Evolutionary conservation across 2,113 vertebrate species (phyloP), one percentile per base, ranked within the genome.

Genomic region (Rhabdornis inornatus): DNA sequence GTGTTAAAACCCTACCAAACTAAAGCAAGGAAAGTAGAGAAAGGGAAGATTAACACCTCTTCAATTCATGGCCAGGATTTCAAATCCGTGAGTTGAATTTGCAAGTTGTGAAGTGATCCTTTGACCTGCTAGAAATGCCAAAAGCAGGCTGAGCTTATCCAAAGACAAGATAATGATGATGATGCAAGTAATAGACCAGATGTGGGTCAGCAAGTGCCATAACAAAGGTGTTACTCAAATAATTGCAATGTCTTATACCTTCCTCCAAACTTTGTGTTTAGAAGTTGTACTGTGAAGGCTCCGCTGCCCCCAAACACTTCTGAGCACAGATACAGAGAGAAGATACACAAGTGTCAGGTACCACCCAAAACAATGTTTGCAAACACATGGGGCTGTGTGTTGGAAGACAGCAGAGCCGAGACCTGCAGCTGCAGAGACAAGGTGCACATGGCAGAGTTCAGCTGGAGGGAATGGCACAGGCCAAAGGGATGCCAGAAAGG

Each of bases 231-330:
- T n/a, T 57, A 80, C 24, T 60, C 25, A 76, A 75, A 33, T 30
- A 69, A 37, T 30, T 42, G 19, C 30, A 14, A 3, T 50, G 71
- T 74, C 77, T 71, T 64, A 23, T 4, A 31, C 12, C 19, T 81
- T 87, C n/a, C 61, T 68, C 44, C 56, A 84, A 15, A 57, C 6
- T 44, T 4, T 3, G 7, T 20, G 40, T 39, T 35, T 39, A 52
- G 16, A 70, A 60, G 30, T 10, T 25, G 6, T 7, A 14, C 15
- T 44, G 24, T 5, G 28, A 72, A 53, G 53, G 42, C 59, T 83
- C 40, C 1, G 1, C 35, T 71, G 18, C 20, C 11, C 14, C 0
- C 3, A 1, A 0, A 8, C 18, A 9, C 19, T 61, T 53, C 9
- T 53, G 68, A 92, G 69, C 33, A 15, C 40, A 55, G 49, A 37